Evolutionary conservation across 2,113 vertebrate genomes (phyloP).

Genomic region (Excalfactoria chinensis): DNA sequence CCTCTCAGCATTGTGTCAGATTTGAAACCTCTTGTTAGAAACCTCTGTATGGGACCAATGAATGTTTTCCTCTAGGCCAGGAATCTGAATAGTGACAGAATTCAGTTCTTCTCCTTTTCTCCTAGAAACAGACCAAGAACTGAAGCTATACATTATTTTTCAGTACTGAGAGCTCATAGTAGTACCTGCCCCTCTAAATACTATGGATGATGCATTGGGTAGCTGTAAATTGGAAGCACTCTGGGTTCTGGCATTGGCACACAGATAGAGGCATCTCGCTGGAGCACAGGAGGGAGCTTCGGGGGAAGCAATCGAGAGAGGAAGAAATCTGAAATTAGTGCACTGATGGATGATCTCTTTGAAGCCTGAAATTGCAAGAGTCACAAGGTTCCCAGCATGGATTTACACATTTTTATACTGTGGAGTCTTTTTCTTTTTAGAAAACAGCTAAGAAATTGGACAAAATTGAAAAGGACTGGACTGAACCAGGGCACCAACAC

Average conservation of each 20-base stretch:
- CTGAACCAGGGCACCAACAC: neutral
- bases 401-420: neutral
- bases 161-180: neutral
- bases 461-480: neutral
- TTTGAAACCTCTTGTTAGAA: neutral
- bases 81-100: neutral
- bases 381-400: constrained; percentile 11
- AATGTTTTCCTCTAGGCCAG: neutral
- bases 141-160: neutral
- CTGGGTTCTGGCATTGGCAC: neutral
- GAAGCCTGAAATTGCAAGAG: constrained; percentile 39
- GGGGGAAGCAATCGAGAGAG: constrained; percentile 17
- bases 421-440: constrained; percentile 17
- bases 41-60: neutral
- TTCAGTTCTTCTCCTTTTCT: neutral
- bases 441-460: constrained; percentile 30
- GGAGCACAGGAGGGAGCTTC: neutral
- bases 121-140: neutral
- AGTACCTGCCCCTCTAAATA: neutral
- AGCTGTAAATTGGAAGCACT: constrained; percentile 2
- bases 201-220: neutral
- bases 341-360: constrained; percentile 24
- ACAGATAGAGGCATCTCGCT: neutral
- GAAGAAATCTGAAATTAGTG: constrained; percentile 48
- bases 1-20: neutral